These are phyloP conservation scores for Eptesicus fuscus DNA, from an alignment of 2,113 vertebrate genomes.

Conservation along the genomic window DNA sequence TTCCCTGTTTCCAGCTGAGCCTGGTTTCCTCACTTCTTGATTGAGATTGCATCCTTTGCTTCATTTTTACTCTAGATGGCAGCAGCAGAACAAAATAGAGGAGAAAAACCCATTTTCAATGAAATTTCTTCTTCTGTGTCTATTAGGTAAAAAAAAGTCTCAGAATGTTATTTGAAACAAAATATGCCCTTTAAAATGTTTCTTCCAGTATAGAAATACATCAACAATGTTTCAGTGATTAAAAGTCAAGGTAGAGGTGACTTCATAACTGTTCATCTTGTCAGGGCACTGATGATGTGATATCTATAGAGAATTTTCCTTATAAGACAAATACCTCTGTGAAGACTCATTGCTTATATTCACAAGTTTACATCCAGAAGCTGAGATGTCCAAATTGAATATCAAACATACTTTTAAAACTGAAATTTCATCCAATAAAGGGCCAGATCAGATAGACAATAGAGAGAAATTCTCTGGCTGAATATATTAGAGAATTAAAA, in stretches of 20 bases:
- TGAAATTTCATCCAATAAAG: not conserved
- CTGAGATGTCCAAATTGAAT: not conserved
- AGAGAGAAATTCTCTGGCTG: not conserved
- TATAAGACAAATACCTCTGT: not conserved
- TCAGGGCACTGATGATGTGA: not conserved
- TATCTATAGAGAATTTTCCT: not conserved
- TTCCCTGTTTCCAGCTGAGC: not conserved
- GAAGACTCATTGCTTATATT: not conserved
- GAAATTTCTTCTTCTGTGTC: not conserved
- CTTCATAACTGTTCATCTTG: not conserved
- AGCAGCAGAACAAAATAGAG: constrained; percentile 81
- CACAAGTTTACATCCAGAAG: constrained; percentile 13
- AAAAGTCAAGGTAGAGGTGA: not conserved
- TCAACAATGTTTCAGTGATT: not conserved
- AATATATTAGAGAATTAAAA: constrained; percentile 14
- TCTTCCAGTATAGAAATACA: not conserved
- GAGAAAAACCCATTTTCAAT: constrained; percentile 51
- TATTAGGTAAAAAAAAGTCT: not conserved
- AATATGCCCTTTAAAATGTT: not conserved
- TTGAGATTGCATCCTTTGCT: not conserved
- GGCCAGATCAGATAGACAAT: not conserved
- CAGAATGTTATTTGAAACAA: constrained; percentile 16
- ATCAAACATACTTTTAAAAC: not conserved
- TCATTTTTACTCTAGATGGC: constrained; percentile 82
- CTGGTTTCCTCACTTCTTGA: not conserved